Percentiles rank a stretch among this genome's conserved stretches.
These are phyloP conservation scores for Prosopocoilus inquinatus DNA, from an alignment of 2,888 invertebrate species.

Conservation along the genomic window DNA sequence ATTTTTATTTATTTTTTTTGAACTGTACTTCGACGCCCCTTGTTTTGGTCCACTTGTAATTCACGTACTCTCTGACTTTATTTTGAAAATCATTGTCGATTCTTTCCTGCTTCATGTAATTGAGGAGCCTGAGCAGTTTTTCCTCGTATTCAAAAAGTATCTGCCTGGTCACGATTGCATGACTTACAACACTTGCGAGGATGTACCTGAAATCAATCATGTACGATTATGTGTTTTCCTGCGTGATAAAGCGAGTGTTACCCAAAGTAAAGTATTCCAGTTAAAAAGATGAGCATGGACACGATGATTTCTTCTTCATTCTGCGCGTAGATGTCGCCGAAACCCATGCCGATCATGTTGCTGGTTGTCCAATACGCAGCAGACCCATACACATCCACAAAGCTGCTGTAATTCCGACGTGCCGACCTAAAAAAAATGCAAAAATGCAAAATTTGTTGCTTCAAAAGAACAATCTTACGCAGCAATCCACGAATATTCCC, in stretches of 20 bases:
- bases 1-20: no score
- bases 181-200: slow-evolving; percentile 29
- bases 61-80: slow-evolving; percentile 54
- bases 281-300: slow-evolving; percentile 18
- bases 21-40: slow-evolving; percentile 29
- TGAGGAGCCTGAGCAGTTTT: slow-evolving; percentile 22
- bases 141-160: slow-evolving; percentile 24
- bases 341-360: slow-evolving; percentile 22
- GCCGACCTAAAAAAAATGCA: slow-evolving; percentile 22
- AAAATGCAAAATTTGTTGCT: not conserved
- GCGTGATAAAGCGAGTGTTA: slow-evolving; percentile 6
- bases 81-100: slow-evolving; percentile 17
- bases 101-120: slow-evolving; percentile 23
- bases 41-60: slow-evolving; percentile 57
- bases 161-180: slow-evolving; percentile 19
- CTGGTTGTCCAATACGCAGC: slow-evolving; percentile 26
- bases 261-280: slow-evolving; percentile 25
- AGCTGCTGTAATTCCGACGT: slow-evolving; percentile 19
- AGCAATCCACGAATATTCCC: slow-evolving; percentile 30
- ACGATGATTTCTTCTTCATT: slow-evolving; percentile 21
- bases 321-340: slow-evolving; percentile 25
- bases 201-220: slow-evolving; percentile 18
- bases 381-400: slow-evolving; percentile 25
- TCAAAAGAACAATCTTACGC: slow-evolving; percentile 13
- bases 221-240: slow-evolving; percentile 12